phyloP scores from a whole-genome alignment of 2,797 vertebrate genomes.

The Megaceryle alcyon region DNA sequence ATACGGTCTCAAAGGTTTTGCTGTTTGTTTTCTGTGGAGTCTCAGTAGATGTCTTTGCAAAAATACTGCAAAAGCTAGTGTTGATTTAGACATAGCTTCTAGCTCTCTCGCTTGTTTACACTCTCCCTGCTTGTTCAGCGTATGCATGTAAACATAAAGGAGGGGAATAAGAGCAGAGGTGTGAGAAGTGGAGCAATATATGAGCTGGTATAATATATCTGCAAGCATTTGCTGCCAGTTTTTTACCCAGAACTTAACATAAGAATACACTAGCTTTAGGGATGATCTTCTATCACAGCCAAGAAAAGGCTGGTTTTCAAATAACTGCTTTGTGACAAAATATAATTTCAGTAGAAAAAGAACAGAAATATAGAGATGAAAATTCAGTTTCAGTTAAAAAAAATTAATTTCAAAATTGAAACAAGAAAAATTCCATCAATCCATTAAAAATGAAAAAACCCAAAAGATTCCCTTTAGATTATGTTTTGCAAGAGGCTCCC shows the following conservation, averaged over 20 bases:
- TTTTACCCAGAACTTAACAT: neutral
- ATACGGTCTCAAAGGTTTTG: neutral
- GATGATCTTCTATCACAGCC: neutral
- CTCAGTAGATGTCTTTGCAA: neutral
- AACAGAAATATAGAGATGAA: neutral
- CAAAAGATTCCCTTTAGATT: neutral
- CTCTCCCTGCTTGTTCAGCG: neutral
- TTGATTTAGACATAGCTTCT: conserved; percentile 14
- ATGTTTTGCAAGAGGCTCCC: neutral
- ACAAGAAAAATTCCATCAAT: neutral
- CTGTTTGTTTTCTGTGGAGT: neutral
- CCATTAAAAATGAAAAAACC: neutral
- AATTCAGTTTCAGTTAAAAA: neutral
- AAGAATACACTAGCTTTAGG: neutral
- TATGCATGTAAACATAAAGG: neutral
- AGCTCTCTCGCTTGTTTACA: neutral
- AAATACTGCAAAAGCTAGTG: neutral
- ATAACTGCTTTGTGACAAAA: neutral
- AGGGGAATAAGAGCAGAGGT: neutral
- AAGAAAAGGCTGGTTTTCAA: neutral
- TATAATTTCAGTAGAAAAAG: neutral
- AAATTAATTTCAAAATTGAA: neutral
- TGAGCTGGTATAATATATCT: neutral
- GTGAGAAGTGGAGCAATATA: neutral
- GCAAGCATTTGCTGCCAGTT: neutral